Conservation (phyloP, 2,888 invertebrate species). For the Gandaritis pyraliata region DNA sequence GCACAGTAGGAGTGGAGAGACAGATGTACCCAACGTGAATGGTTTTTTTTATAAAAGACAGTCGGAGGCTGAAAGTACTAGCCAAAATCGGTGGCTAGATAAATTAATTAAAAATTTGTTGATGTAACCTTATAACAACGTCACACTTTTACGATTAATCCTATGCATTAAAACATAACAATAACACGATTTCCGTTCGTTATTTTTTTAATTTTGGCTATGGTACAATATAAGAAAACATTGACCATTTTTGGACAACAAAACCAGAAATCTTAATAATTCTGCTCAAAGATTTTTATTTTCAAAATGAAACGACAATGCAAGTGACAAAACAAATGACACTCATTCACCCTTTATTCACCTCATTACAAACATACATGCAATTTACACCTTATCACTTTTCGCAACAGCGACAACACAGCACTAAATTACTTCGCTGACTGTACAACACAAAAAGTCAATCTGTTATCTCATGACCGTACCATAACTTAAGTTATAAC, state of each 20-base stretch:
- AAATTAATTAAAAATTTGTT: not conserved
- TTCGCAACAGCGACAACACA: slow-evolving; percentile 11
- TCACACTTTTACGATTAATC: too few relatives aligned
- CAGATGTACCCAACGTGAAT: slow-evolving; percentile 23
- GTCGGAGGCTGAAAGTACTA: not conserved
- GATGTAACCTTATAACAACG: too few relatives aligned
- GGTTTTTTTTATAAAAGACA: slow-evolving; percentile 21
- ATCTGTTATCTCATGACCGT: slow-evolving; percentile 46
- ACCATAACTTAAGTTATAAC: slow-evolving; percentile 48
- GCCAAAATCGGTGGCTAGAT: slow-evolving; percentile 8
- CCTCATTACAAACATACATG: slow-evolving; percentile 19
- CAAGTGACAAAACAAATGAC: not conserved
- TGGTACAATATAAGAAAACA: too few relatives aligned
- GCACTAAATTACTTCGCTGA: slow-evolving; percentile 24
- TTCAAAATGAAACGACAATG: not conserved
- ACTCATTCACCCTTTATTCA: slow-evolving; percentile 6
- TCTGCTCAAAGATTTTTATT: too few relatives aligned
- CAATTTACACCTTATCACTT: slow-evolving; percentile 12
- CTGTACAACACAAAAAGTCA: slow-evolving; percentile 46
- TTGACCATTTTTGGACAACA: too few relatives aligned
- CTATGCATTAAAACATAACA: too few relatives aligned
- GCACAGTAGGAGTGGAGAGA: slow-evolving; percentile 26
- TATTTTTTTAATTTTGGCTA: too few relatives aligned
- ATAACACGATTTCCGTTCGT: too few relatives aligned
- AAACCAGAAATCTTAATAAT: too few relatives aligned